Base-by-base conservation (phyloP, 2,888 invertebrate genomes). In the Pomacea canaliculata region DNA sequence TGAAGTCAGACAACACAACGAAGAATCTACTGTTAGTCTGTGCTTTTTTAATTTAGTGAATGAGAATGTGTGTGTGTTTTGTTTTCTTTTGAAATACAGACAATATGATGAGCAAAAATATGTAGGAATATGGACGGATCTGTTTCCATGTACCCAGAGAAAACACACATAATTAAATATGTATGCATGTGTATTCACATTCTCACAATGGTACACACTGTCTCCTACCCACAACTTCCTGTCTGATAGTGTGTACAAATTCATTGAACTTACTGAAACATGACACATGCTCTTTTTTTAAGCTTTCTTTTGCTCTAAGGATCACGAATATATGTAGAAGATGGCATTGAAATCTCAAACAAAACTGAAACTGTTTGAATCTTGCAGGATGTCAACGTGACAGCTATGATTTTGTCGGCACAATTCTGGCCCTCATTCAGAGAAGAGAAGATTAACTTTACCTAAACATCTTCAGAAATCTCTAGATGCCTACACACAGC, bases 341-440 rank as follows among this genome's bases (percentile, higher is more conserved):
- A 2, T 56, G 51, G 12, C 51, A 10, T 56, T 7, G 8, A 56
- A 56, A 56, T 7, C 10, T 56, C 8, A 56, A 16, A 16, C 51
- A 16, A 56, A 16, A 56, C 10, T 13, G 16, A 56, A 56, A 13
- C 51, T 56, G 51, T 56, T 56, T 56, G 12, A 56, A 56, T 23
- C 27, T 10, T 85, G 18, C 88, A 94, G 91, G 91, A 92, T 67
- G 94, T 95, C 81, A 93, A 94, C 48, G 93, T 95, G 51, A 94
- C 94, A 83, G 95, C 97, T 1, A 94, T 98, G 91, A 96, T 99
- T 83, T 92, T 99, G n/a, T 99, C 98, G 0, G 97, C 97, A 3
- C 98, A 99, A 90, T 99, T 98, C 92, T 99, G 99, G 99, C 99
- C 99, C 0, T 94, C 96, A 13, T 97, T 98, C 84, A 96, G 97